These are phyloP conservation scores for Leucania comma DNA, from an alignment of 2,888 invertebrate genomes.

Conservation along the genomic window DNA sequence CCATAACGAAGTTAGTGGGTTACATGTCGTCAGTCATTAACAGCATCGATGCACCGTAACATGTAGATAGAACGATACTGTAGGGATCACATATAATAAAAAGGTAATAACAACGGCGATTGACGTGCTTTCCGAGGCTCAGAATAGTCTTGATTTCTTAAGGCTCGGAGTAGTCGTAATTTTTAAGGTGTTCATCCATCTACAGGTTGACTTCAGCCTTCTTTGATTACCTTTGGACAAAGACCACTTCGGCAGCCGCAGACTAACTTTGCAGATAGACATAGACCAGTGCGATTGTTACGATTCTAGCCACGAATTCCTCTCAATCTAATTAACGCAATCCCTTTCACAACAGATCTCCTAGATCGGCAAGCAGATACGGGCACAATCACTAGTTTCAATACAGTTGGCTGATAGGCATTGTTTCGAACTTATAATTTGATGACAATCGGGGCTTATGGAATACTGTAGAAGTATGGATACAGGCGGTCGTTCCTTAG, in stretches of 20 bases:
- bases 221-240: no score
- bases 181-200: no score
- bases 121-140: no score
- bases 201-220: no score
- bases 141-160: no score
- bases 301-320: not conserved
- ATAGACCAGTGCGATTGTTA: no score
- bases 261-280: no score
- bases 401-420: constrained; percentile 51
- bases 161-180: no score
- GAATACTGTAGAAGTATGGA: constrained; percentile 4
- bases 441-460: constrained; percentile 57
- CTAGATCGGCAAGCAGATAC: constrained; percentile 59
- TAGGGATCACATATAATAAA: not conserved
- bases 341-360: constrained; percentile 47
- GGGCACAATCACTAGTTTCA: constrained; percentile 60
- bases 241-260: no score
- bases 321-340: constrained; percentile 49
- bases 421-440: constrained; percentile 66
- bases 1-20: constrained; percentile 32
- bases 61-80: not conserved
- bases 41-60: constrained; percentile 34
- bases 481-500: constrained; percentile 2
- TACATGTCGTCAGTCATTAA: constrained; percentile 40
- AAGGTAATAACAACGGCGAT: no score